Evolutionary conservation across 2,113 vertebrate species (phyloP).

Genomic region (Oreochromis tanganicae): DNA sequence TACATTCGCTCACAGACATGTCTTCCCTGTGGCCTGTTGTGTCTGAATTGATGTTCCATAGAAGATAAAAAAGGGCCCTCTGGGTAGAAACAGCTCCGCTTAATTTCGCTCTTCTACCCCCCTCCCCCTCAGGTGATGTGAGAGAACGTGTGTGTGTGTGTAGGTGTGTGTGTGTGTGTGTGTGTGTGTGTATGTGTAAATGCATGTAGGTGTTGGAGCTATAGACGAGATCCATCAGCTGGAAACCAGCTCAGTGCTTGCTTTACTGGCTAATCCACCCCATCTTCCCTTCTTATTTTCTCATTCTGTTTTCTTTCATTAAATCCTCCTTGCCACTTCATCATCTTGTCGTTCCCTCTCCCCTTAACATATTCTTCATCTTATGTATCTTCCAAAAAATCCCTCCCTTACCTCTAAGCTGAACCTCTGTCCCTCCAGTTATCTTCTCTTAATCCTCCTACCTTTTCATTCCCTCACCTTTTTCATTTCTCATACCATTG

Average conservation of each 20-base stretch:
- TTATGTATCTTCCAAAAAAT: background rate
- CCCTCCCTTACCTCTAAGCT: background rate
- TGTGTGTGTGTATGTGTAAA: background rate
- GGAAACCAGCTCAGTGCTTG: conserved; percentile 18
- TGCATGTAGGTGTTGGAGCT: background rate
- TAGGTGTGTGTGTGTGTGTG: background rate
- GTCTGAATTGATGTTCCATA: conserved; percentile 47
- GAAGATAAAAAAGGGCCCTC: conserved; percentile 51
- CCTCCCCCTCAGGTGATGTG: background rate
- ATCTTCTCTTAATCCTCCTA: conserved; percentile 5
- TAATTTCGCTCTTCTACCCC: conserved; percentile 18
- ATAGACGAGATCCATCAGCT: conserved; percentile 40
- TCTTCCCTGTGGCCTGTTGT: conserved; percentile 38
- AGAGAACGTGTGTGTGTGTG: background rate
- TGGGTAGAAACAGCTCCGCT: conserved; percentile 45
- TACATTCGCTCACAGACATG: background rate
- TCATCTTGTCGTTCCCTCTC: conserved; percentile 10
- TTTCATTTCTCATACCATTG: background rate
- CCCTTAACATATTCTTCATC: background rate
- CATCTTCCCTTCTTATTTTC: conserved; percentile 14
- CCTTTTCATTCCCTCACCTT: background rate
- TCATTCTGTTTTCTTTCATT: conserved; percentile 12
- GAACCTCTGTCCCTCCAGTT: background rate
- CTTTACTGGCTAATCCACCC: background rate
- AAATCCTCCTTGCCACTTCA: background rate